Evolutionary conservation across 1,140 invertebrate species (phyloP).

Genomic region (Penaeus vannamei): DNA sequence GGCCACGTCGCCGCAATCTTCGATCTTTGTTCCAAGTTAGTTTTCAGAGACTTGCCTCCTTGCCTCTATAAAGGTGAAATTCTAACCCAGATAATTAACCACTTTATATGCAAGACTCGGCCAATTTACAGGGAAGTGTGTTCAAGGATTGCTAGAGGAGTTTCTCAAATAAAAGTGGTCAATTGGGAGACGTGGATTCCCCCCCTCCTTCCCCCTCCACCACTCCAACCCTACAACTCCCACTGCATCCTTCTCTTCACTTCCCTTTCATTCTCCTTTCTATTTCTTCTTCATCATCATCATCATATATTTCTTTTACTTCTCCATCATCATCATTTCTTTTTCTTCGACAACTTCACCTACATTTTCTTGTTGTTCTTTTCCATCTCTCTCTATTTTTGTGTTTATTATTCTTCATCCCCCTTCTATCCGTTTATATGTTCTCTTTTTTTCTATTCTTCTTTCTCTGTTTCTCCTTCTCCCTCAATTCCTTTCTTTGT

Average conservation of each 20-base stretch:
- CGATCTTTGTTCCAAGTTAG: background rate
- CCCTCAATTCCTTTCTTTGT: no score
- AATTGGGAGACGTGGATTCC: background rate
- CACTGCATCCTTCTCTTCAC: background rate
- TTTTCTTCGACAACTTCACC: no score
- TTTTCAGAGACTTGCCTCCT: background rate
- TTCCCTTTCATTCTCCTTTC: background rate
- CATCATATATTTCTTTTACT: no score
- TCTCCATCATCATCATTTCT: no score
- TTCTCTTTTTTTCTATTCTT: background rate
- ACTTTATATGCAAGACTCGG: slow-evolving; percentile 45
- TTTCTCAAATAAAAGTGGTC: background rate
- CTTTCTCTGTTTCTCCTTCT: background rate
- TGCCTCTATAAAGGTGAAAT: slow-evolving; percentile 40
- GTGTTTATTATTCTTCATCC: background rate
- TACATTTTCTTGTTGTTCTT: no score
- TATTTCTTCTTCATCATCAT: no score
- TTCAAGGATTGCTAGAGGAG: background rate
- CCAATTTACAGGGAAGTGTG: slow-evolving; percentile 44
- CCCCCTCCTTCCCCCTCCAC: background rate
- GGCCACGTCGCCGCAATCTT: no score
- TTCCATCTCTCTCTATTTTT: background rate
- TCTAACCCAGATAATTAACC: slow-evolving; percentile 46
- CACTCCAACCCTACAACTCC: background rate
- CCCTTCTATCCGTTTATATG: background rate